Base-by-base conservation (phyloP, 1,140 invertebrate genomes). In the Aporrectodea caliginosa region DNA sequence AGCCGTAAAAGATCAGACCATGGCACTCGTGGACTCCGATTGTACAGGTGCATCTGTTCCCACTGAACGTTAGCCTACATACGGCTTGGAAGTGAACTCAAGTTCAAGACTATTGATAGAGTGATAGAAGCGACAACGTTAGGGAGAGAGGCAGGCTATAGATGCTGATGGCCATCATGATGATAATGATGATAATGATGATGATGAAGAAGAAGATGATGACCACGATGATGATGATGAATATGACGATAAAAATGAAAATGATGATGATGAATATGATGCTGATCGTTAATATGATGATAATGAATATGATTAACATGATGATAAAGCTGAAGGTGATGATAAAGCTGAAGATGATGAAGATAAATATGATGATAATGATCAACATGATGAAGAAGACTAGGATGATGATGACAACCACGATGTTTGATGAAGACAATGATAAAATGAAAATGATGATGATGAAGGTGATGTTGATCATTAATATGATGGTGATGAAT, bases 181-280 rank as follows among this genome's bases (percentile, higher is more conserved):
- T n/a, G n/a, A 0, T 16, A 31, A n/a, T n/a, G 14, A 71, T 0
- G 69, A 71, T 16, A 22, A 1, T 0, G 14, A 71, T 16, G 22
- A 71, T 16, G 69, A 71, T 71, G 14, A 1, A 2, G 14, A 71
- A 30, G 69, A 0, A 12, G 14, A n/a, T 71, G 22, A 71, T 71
- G 69, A n/a, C 1, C 1, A 16, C 22, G 22, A 70, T 1, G 69
- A 70, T 70, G 16, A 70, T 1, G 16, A 1, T 70, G 69, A 70
- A 27, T n/a, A 70, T 16, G 16, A 70, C 1, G 69, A 70, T 70
- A 16, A 70, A 27, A 30, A 70, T 1, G 16, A 1, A 1, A 30
- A 70, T 70, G 16, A 70, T 70, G 69, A 70, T 1, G 69, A n/a
- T 16, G 16, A 70, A 27, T n/a, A 70, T 70, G 69, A 70, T 70